phyloP scores from a whole-genome alignment of 2,888 invertebrate species.

The Rhimphoctona megacephalus region DNA sequence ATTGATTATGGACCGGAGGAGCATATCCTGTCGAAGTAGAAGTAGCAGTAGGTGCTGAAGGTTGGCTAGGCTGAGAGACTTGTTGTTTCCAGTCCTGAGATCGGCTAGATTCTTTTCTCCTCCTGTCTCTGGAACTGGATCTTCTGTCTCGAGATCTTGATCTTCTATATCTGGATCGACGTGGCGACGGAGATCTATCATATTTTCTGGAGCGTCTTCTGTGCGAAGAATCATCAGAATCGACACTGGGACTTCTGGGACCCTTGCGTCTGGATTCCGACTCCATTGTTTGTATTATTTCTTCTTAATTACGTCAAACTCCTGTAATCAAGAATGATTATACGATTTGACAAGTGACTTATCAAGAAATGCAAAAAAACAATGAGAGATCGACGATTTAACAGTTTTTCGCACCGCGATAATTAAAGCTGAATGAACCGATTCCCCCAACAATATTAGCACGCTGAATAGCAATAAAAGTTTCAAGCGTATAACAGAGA shows the following conservation, averaged over 20 bases:
- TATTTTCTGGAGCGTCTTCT: constrained; percentile 81
- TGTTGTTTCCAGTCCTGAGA: constrained; percentile 80
- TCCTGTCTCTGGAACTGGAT: constrained; percentile 80
- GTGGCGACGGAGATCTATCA: constrained; percentile 81
- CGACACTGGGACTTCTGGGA: constrained; percentile 81
- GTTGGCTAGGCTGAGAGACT: constrained; percentile 69
- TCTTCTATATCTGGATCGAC: constrained; percentile 80
- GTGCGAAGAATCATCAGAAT: constrained; percentile 82
- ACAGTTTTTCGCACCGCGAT: not conserved
- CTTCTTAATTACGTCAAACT: constrained; percentile 3
- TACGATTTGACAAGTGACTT: not conserved
- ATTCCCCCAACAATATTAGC: not conserved
- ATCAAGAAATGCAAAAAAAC: not conserved
- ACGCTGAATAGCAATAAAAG: not conserved
- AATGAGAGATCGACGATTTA: not conserved
- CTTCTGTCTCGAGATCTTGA: constrained; percentile 81
- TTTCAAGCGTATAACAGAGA: not conserved
- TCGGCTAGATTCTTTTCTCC: constrained; percentile 79
- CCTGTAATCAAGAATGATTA: not conserved
- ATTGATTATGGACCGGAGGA: constrained; percentile 80
- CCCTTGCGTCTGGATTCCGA: constrained; percentile 79
- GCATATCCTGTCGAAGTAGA: constrained; percentile 75
- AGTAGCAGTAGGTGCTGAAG: constrained; percentile 74
- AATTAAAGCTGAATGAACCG: not conserved
- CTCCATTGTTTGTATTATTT: constrained; percentile 73